Conservation (phyloP, 2,113 vertebrate species). For the Neolamprologus devosi region DNA sequence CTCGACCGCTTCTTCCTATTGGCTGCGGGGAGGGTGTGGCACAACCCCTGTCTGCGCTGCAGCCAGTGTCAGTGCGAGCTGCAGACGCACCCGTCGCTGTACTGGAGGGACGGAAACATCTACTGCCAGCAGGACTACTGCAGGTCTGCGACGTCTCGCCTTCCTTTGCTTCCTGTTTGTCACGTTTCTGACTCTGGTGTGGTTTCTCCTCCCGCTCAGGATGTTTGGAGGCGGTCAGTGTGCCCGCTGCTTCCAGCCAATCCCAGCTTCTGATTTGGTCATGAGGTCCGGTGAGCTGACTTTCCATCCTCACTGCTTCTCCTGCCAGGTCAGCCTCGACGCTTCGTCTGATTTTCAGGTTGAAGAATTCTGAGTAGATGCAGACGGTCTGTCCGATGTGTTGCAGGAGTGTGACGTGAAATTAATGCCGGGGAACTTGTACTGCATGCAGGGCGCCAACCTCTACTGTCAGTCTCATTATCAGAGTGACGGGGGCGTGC, state of each 20-base stretch:
- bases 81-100: conserved; percentile 58
- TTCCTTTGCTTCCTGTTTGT: background rate
- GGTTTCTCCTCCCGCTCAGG: conserved; percentile 14
- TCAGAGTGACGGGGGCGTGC: background rate
- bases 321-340: conserved; percentile 49
- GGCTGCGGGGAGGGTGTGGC: conserved; percentile 61
- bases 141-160: conserved; percentile 39
- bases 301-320: conserved; percentile 70
- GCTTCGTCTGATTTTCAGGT: background rate
- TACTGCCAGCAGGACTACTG: conserved; percentile 71
- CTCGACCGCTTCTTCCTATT: conserved; percentile 65
- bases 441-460: conserved; percentile 51
- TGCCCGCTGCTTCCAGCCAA: conserved; percentile 67
- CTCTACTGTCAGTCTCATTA: conserved; percentile 63
- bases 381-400: background rate
- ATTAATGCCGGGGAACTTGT: conserved; percentile 58
- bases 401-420: conserved; percentile 60
- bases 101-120: conserved; percentile 59
- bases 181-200: background rate
- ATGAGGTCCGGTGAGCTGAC: conserved; percentile 65
- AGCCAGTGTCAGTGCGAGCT: conserved; percentile 63
- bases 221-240: conserved; percentile 59
- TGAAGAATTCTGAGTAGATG: background rate
- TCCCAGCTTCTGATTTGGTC: conserved; percentile 64
- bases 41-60: conserved; percentile 61